Base-by-base conservation (phyloP, 1,140 invertebrate species). In the Macrosteles quadrilineatus region DNA sequence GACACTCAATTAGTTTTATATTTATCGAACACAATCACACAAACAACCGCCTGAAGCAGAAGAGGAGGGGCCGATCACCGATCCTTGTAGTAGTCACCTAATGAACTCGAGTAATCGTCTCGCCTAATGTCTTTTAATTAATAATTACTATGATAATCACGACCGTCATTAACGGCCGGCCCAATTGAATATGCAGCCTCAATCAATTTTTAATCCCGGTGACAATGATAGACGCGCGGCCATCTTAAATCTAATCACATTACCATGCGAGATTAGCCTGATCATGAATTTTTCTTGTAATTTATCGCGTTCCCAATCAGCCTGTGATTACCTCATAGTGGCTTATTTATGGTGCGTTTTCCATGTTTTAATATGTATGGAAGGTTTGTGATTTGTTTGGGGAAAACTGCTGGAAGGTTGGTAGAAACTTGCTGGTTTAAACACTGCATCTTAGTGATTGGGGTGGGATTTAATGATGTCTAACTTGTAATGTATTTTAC, bases 81-180 rank as follows among this genome's bases (percentile, higher is more conserved):
- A 11, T 4, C 47, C 47, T 21, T 19, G 47, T 17, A 21, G 21
- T 21, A 50, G 47, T 21, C 47, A 19, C 21, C 14, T 21, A 50
- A 50, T 50, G 47, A 50, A 50, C 47, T 6, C 47, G 4, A 27
- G 27, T 59, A 59, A 59, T 59, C 23, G 55, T 25, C n/a, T 30
- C 23, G 9, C 27, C 23, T 59, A 59, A 59, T 59, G 55, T 59
- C 12, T 12, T 59, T 59, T 59, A 59, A 59, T 59, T 59, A 59
- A 59, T 59, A 59, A 59, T 59, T 59, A 59, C 55, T 59, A 59
- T 59, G 55, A 59, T 59, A 59, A 59, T 59, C 55, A 59, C 32
- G 55, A 27, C 14, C 4, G 55, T 59, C 55, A 29, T 59, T 59
- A 59, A 59, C 23, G 55, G 21, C 23, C 25, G 6, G 2, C 23